Evolutionary conservation across 2,888 invertebrate genomes (phyloP).

Genomic region (Leucophora obtusa): DNA sequence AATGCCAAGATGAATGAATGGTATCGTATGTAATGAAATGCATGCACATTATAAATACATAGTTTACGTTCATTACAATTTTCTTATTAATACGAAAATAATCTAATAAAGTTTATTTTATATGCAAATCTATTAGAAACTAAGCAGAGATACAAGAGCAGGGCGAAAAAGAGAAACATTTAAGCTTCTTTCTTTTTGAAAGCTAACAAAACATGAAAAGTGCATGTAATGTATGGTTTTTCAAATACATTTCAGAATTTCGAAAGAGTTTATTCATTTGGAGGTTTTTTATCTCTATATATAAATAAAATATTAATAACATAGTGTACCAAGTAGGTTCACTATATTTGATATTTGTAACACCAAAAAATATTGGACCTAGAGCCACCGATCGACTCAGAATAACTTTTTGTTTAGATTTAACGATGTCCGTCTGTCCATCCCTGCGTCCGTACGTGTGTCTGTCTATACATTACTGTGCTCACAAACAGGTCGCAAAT

Average conservation of each 20-base stretch:
- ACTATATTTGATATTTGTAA: too few relatives aligned
- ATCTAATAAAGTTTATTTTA: slow-evolving; percentile 65
- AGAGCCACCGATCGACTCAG: too few relatives aligned
- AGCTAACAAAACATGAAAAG: slow-evolving; percentile 3
- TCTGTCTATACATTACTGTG: too few relatives aligned
- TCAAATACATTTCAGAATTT: background rate
- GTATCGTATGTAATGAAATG: background rate
- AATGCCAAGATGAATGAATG: background rate
- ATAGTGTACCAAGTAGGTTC: too few relatives aligned
- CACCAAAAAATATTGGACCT: too few relatives aligned
- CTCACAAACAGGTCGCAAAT: too few relatives aligned
- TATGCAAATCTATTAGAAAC: slow-evolving; percentile 45
- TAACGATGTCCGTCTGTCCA: too few relatives aligned
- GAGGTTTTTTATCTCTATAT: too few relatives aligned
- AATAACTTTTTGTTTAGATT: too few relatives aligned
- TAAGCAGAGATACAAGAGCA: slow-evolving; percentile 10
- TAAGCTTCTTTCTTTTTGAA: background rate
- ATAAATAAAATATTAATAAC: too few relatives aligned
- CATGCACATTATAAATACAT: background rate
- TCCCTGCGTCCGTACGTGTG: too few relatives aligned
- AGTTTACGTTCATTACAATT: slow-evolving; percentile 28
- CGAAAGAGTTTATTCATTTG: too few relatives aligned
- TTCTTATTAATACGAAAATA: slow-evolving; percentile 62
- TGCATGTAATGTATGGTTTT: background rate
- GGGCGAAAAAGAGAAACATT: background rate